These are phyloP conservation scores for Ptilonorhynchus violaceus DNA, from an alignment of 2,113 vertebrate genomes.

Conservation along the genomic window DNA sequence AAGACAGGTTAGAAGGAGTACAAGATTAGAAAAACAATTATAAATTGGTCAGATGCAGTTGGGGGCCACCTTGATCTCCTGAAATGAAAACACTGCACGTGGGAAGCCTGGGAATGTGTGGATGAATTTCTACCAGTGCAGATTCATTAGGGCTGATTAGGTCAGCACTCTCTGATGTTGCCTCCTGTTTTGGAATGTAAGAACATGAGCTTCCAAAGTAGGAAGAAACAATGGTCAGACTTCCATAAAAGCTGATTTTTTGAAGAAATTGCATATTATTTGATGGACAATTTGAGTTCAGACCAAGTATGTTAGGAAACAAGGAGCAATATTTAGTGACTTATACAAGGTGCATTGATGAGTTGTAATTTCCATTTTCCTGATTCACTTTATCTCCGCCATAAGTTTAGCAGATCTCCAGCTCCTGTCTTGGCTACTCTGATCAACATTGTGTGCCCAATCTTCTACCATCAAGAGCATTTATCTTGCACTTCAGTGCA, in stretches of 20 bases:
- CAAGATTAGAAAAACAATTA: slow-evolving; percentile 80
- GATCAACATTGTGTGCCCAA: not conserved
- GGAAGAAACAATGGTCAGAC: not conserved
- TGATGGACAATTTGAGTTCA: not conserved
- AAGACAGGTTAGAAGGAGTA: slow-evolving; percentile 77
- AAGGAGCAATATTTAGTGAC: not conserved
- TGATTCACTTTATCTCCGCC: not conserved
- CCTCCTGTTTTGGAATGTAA: not conserved
- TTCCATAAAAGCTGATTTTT: not conserved
- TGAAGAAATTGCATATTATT: not conserved
- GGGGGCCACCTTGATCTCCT: slow-evolving; percentile 81
- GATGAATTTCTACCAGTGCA: not conserved
- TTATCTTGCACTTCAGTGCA: not conserved
- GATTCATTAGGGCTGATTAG: not conserved
- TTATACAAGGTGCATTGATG: not conserved
- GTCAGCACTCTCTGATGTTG: not conserved
- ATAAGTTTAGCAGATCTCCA: not conserved
- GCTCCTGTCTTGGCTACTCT: not conserved
- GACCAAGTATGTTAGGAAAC: not conserved
- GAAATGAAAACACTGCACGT: slow-evolving; percentile 65
- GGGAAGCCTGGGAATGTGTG: not conserved
- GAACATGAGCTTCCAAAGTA: not conserved
- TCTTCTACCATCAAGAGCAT: not conserved
- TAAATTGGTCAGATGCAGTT: slow-evolving; percentile 69
- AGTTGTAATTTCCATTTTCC: not conserved